phyloP scores from a whole-genome alignment of 53 echinoderm and acorn worm genomes.

The Hippasteria phrygiana region DNA sequence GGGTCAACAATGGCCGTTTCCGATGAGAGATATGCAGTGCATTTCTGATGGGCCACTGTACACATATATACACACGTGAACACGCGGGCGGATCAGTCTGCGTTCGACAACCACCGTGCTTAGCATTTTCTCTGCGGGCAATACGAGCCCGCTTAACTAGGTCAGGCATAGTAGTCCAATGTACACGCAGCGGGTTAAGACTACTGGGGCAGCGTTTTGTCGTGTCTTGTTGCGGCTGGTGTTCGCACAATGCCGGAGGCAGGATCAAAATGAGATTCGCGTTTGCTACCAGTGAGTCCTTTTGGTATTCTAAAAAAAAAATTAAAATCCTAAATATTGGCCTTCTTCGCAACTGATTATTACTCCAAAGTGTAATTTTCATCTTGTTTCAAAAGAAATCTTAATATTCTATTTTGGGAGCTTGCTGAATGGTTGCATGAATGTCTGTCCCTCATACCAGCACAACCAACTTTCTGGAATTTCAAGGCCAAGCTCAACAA shows the following conservation, averaged over 20 bases:
- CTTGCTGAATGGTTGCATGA: too few species aligned
- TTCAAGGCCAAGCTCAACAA: too few species aligned
- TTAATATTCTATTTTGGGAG: too few species aligned
- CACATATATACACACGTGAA: background rate
- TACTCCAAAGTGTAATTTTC: too few species aligned
- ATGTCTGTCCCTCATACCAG: too few species aligned
- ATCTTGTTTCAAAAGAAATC: too few species aligned
- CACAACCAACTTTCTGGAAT: too few species aligned
- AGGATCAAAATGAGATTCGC: background rate
- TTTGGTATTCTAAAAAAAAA: background rate
- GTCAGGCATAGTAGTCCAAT: constrained; percentile 17
- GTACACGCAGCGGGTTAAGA: background rate
- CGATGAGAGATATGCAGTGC: background rate
- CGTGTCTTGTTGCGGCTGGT: background rate
- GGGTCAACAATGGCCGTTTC: constrained; percentile 13
- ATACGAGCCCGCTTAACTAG: background rate
- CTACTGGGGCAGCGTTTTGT: background rate
- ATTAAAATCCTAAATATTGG: too few species aligned
- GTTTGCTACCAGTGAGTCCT: background rate
- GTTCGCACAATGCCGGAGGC: background rate
- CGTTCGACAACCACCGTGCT: background rate
- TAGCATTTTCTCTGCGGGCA: constrained; percentile 12
- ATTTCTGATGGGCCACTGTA: background rate
- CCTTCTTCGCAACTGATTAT: too few species aligned
- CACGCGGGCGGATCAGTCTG: background rate